These are phyloP conservation scores for Cydia strobilella DNA, from an alignment of 1,140 invertebrate genomes.

Conservation along the genomic window DNA sequence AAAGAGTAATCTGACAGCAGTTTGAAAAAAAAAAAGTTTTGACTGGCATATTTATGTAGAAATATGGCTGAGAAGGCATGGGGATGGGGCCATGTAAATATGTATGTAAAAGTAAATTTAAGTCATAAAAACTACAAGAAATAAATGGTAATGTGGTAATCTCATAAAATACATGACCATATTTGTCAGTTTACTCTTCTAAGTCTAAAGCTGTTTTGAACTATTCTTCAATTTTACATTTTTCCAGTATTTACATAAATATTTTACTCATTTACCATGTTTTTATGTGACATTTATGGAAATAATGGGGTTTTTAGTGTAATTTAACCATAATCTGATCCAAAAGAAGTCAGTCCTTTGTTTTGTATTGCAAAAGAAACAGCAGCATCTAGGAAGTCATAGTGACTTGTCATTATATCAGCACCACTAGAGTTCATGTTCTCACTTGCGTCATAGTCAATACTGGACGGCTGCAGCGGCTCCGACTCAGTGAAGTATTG, in stretches of 20 bases:
- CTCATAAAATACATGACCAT: no score
- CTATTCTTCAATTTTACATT: not conserved
- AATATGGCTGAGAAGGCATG: no score
- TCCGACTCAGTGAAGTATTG: constrained; percentile 58
- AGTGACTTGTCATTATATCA: constrained; percentile 61
- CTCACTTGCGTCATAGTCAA: constrained; percentile 44
- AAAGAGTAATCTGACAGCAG: no score
- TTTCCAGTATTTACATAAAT: not conserved
- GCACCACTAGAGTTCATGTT: constrained; percentile 47
- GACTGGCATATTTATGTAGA: no score
- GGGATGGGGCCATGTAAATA: no score
- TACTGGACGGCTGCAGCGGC: constrained; percentile 44
- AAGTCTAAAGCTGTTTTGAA: not conserved
- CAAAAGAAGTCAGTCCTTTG: constrained; percentile 83
- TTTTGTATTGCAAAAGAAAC: constrained; percentile 86
- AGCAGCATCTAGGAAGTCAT: constrained; percentile 84
- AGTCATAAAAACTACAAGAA: no score
- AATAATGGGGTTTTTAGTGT: not conserved
- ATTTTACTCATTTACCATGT: not conserved
- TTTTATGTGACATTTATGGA: not conserved
- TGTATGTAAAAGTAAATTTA: no score
- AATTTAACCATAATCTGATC: constrained; percentile 68
- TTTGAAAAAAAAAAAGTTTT: no score
- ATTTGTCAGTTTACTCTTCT: no score
- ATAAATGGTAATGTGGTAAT: no score